These are phyloP conservation scores for Clarias platycephalus DNA, from an alignment of 2,797 vertebrate species.

Conservation along the genomic window DNA sequence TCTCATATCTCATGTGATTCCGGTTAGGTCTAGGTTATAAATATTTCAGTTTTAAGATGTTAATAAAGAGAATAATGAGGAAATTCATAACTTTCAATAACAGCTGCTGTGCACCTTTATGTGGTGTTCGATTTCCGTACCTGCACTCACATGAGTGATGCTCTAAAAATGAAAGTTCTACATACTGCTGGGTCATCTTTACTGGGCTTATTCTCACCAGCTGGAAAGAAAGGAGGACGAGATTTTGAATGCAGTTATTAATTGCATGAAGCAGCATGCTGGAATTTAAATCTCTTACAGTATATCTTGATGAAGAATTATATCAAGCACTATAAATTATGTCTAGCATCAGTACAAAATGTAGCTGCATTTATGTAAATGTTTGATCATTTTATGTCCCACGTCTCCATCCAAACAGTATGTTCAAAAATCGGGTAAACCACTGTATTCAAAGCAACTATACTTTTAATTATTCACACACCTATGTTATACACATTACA, in stretches of 20 bases:
- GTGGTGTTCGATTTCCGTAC: slow-evolving; percentile 62
- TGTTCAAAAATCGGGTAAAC: neutral
- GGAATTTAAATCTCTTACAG: neutral
- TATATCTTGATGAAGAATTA: neutral
- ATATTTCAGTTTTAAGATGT: neutral
- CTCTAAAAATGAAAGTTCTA: slow-evolving; percentile 80
- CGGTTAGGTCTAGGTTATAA: slow-evolving; percentile 53
- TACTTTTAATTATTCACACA: neutral
- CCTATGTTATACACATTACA: neutral
- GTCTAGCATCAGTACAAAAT: neutral
- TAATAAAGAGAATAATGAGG: slow-evolving; percentile 19
- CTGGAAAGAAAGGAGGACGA: slow-evolving; percentile 52
- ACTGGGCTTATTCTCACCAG: slow-evolving; percentile 74
- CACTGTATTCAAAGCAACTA: neutral
- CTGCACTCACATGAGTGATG: slow-evolving; percentile 83
- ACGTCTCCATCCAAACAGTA: no score
- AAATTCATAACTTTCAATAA: neutral
- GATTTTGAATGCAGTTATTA: neutral
- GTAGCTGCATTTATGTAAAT: neutral
- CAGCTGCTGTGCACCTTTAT: neutral
- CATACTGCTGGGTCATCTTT: slow-evolving; percentile 57
- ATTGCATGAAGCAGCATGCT: neutral
- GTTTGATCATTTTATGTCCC: neutral
- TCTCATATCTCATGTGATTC: slow-evolving; percentile 41
- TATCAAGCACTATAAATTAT: no score